Conservation (phyloP, 2,797 vertebrate species). For the Psittacula derbiana region DNA sequence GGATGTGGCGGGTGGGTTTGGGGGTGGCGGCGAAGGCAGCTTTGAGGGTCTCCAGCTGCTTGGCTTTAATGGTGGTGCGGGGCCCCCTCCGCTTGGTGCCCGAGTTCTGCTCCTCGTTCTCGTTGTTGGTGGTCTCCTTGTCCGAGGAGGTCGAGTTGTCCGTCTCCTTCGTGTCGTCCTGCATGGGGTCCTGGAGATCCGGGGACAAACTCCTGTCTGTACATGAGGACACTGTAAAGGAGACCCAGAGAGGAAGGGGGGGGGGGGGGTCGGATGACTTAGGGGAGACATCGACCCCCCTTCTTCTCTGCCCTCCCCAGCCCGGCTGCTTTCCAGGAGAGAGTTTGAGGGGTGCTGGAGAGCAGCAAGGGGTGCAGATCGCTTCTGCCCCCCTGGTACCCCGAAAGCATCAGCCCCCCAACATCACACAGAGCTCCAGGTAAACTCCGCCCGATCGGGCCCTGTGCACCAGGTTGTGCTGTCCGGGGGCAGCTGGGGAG, state of each 20-base stretch:
- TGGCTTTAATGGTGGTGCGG: conserved; percentile 96
- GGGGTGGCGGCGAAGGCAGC: conserved; percentile 96
- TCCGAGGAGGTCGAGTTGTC: conserved; percentile 96
- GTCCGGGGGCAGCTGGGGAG: background rate
- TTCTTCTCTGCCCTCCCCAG: background rate
- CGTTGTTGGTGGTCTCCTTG: conserved; percentile 94
- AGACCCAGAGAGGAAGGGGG: conserved; percentile 43
- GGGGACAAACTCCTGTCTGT: conserved; percentile 97
- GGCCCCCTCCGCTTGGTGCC: conserved; percentile 91
- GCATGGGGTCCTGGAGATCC: conserved; percentile 89
- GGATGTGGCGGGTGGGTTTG: conserved; percentile 95
- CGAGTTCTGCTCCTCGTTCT: conserved; percentile 95
- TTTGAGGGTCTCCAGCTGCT: conserved; percentile 96
- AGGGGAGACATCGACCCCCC: background rate
- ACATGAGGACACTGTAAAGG: conserved; percentile 90
- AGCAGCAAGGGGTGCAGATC: background rate
- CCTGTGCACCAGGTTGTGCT: accelerated
- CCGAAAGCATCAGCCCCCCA: background rate
- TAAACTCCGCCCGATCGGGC: background rate
- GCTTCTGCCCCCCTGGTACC: background rate
- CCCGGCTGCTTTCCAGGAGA: background rate
- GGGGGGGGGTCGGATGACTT: background rate
- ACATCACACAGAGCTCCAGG: background rate
- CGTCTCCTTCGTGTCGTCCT: conserved; percentile 94
- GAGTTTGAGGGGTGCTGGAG: background rate